Conservation (phyloP, 2,797 vertebrate genomes). For the Melanotaenia parkinsoni region DNA sequence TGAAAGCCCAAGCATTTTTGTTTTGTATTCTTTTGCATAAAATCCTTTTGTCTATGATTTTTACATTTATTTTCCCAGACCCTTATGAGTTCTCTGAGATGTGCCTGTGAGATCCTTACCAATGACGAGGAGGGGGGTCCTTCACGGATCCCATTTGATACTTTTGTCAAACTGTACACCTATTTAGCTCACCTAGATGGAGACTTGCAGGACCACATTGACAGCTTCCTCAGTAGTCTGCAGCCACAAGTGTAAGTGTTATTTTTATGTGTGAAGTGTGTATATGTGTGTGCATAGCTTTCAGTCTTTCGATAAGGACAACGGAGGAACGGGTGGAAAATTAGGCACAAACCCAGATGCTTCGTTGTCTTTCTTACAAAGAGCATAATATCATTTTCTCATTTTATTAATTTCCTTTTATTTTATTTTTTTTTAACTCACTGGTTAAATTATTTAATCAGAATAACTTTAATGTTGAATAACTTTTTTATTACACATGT, state of each 20-base stretch:
- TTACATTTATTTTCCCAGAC: constrained; percentile 73
- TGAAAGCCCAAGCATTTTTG: constrained; percentile 2
- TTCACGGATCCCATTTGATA: constrained; percentile 83
- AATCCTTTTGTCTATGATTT: constrained; percentile 13
- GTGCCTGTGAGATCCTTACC: constrained; percentile 90
- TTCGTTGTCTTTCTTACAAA: neutral
- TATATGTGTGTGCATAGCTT: neutral
- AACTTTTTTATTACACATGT: neutral
- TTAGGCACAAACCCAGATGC: neutral
- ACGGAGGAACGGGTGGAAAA: neutral
- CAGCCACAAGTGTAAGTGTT: constrained; percentile 82
- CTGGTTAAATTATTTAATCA: neutral
- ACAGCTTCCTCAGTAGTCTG: constrained; percentile 80
- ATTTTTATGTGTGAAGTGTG: neutral
- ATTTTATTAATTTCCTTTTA: neutral
- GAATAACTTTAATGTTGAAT: neutral
- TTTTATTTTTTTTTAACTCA: neutral
- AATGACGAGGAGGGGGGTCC: constrained; percentile 85
- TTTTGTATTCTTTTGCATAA: neutral
- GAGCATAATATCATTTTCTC: neutral
- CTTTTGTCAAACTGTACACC: constrained; percentile 84
- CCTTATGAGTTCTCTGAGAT: constrained; percentile 84
- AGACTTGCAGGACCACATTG: constrained; percentile 70
- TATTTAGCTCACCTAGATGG: constrained; percentile 87
- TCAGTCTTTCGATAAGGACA: constrained; percentile 4